Percentiles rank a stretch among this genome's conserved stretches.
These are phyloP conservation scores for Probaryconus sp. DNA, from an alignment of 1,140 invertebrate genomes.

Conservation along the genomic window DNA sequence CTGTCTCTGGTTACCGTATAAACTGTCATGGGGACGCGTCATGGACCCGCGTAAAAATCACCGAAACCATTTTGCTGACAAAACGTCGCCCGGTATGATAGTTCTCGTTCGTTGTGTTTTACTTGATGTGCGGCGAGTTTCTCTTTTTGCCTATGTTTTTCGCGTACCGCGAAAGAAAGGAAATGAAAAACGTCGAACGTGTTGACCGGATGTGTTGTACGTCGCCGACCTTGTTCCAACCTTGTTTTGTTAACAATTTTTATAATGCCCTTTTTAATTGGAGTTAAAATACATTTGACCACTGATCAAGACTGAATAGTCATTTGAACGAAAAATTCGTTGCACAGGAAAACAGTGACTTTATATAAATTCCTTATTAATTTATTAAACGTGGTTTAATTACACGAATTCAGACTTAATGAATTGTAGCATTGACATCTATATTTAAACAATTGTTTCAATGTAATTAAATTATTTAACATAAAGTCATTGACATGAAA, in stretches of 20 bases:
- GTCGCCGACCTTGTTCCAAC: conserved; percentile 10
- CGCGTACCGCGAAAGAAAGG: conserved; percentile 1
- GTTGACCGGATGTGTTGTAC: conserved; percentile 12
- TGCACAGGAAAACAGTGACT: too few relatives aligned
- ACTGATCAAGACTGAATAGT: too few relatives aligned
- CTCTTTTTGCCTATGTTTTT: conserved; percentile 17
- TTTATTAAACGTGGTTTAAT: too few relatives aligned
- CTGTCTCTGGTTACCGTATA: conserved; percentile 29
- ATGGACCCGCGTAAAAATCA: conserved; percentile 35
- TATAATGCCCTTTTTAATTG: too few relatives aligned
- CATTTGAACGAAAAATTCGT: too few relatives aligned
- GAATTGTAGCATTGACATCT: too few relatives aligned
- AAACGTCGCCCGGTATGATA: conserved; percentile 21
- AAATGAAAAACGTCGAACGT: conserved; percentile 49
- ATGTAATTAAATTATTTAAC: too few relatives aligned
- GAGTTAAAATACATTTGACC: too few relatives aligned
- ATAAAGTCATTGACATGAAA: too few relatives aligned
- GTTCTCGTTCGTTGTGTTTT: conserved; percentile 30
- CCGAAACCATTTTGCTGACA: conserved; percentile 30
- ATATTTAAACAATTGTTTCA: too few relatives aligned
- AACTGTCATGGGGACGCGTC: conserved; percentile 37
- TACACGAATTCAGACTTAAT: too few relatives aligned
- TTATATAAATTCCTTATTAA: too few relatives aligned
- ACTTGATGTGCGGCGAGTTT: conserved; percentile 35
- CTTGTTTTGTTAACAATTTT: conserved; percentile 12